Percentiles rank a stretch among this genome's conserved stretches.
phyloP scores from a whole-genome alignment of 2,888 invertebrate species.

The Syritta pipiens region DNA sequence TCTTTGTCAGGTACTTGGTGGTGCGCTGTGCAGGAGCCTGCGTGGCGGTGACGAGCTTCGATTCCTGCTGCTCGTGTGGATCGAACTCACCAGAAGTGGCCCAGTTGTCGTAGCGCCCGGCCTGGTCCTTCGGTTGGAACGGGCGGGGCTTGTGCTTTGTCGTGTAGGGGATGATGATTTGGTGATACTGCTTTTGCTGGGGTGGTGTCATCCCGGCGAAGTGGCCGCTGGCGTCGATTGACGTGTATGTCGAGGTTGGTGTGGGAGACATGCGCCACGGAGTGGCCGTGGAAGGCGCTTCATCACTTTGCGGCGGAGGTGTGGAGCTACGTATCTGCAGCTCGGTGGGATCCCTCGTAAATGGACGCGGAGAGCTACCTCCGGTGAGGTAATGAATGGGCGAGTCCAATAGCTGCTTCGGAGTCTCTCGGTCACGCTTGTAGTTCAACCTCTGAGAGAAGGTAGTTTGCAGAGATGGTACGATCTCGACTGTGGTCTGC shows the following conservation, averaged over 20 bases:
- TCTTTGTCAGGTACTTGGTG: slow-evolving; percentile 77
- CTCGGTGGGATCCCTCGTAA: slow-evolving; percentile 78
- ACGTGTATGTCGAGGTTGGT: slow-evolving; percentile 77
- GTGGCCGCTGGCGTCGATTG: slow-evolving; percentile 77
- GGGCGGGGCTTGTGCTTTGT: slow-evolving; percentile 82
- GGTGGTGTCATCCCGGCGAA: slow-evolving; percentile 76
- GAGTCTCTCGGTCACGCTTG: slow-evolving; percentile 75
- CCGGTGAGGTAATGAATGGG: slow-evolving; percentile 80
- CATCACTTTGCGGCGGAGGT: background rate
- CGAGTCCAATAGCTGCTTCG: slow-evolving; percentile 81
- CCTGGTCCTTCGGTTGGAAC: slow-evolving; percentile 78
- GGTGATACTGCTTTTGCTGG: slow-evolving; percentile 84
- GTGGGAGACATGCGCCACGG: slow-evolving; percentile 73
- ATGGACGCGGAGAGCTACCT: slow-evolving; percentile 81
- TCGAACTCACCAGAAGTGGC: slow-evolving; percentile 76
- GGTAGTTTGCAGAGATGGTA: slow-evolving; percentile 66
- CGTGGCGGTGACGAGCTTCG: slow-evolving; percentile 79
- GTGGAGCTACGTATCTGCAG: slow-evolving; percentile 71
- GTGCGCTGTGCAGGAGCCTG: slow-evolving; percentile 75
- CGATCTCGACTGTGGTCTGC: slow-evolving; percentile 57
- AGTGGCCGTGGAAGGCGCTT: slow-evolving; percentile 49
- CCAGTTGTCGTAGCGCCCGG: slow-evolving; percentile 73
- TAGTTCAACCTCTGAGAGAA: slow-evolving; percentile 43
- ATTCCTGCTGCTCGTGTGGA: slow-evolving; percentile 80
- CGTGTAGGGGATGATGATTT: slow-evolving; percentile 91